Evolutionary conservation across 30 jellyfish, hydroid and myxozoan species (phyloP), one percentile per base, ranked within the genome.

Genomic region (Nemopilema nomurai): DNA sequence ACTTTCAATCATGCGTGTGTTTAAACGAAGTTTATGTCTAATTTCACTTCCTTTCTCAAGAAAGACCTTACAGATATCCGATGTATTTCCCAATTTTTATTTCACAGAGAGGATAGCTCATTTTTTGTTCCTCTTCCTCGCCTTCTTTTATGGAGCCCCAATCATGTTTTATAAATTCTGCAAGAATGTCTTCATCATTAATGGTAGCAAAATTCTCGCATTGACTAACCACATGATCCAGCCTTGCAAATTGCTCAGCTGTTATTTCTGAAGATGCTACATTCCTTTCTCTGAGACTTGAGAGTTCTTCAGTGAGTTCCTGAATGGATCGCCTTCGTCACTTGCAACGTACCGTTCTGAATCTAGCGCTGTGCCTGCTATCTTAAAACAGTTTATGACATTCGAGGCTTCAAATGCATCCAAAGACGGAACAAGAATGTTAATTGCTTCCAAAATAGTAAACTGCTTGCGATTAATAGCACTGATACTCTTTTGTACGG

Each of bases 401-500:
- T 41, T 41, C 13, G 57, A 41, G 57, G 13, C 57, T 41, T 41
- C 57, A 41, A 41, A 3, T 41, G 57, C 33, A 67, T 67, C 77
- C 29, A 4, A 21, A 13, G 77, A 24, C 77, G 20, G 4, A 67
- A 67, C 77, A 67, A 32, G 32, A 67, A 32, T 29, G 49, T 67
- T 21, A 8, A 13, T 67, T 67, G 49, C 32, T 32, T 67, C 51
- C 77, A 67, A 67, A 67, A 21, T 63, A 67, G 77, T 32, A 16
- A 67, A 67, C 68, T 22, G 33, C 33, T 87, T 69, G 95, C 51
- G 65, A 20, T 67, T 82, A 31, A 87, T 16, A 16, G 96, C 92
- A 79, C 74, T 87, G 62, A 87, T 78, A 67, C 28, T 78, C 72
- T 87, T 87, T 25, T 69, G 92, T 29, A 86, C 75, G 30, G 91